Evolutionary conservation across 2,888 invertebrate species (phyloP).

Genomic region (Linyphia triangularis): DNA sequence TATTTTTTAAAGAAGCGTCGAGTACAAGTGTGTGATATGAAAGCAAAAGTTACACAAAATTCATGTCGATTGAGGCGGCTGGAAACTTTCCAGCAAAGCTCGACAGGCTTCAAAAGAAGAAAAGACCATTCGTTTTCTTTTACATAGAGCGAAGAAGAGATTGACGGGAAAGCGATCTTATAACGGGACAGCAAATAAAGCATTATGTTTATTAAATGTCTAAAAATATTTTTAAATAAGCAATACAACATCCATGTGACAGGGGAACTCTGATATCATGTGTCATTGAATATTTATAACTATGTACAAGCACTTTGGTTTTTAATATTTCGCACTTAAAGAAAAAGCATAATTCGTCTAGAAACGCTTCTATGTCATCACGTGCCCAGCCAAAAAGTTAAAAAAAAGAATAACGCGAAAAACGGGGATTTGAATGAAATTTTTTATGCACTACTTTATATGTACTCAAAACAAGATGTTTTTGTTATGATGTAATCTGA

Average conservation of each 20-base stretch:
- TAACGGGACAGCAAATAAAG: background rate
- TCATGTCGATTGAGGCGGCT: background rate
- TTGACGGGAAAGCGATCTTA: slow-evolving; percentile 3
- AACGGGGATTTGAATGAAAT: no score
- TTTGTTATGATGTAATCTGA: no score
- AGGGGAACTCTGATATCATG: background rate
- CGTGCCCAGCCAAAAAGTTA: no score
- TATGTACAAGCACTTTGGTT: no score
- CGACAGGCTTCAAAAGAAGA: background rate
- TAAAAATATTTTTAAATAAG: background rate
- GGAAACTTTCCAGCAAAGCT: background rate
- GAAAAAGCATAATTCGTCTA: no score
- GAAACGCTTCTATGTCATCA: no score
- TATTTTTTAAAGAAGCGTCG: background rate
- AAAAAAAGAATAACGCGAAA: no score
- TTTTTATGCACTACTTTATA: no score
- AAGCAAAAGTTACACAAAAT: background rate
- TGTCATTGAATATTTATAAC: no score
- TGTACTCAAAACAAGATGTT: no score
- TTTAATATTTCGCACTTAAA: no score
- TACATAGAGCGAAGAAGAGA: background rate
- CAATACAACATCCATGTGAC: background rate
- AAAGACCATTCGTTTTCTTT: background rate
- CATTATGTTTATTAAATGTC: background rate
- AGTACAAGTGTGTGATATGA: background rate